phyloP scores from a whole-genome alignment of 2,113 vertebrate genomes.

The Crotalus viridis region DNA sequence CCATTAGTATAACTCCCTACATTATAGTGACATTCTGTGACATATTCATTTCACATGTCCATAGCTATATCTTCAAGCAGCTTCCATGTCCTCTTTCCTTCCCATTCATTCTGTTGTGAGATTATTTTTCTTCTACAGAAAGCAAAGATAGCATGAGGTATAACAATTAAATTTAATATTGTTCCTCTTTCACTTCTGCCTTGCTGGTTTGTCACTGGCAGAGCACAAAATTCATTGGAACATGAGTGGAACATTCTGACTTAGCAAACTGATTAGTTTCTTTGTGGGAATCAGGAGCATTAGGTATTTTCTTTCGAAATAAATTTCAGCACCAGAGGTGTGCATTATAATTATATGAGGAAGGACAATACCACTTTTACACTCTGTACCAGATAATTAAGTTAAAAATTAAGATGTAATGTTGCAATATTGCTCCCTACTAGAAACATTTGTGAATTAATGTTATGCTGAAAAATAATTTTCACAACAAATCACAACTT shows the following conservation, averaged over 20 bases:
- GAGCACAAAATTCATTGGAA: background rate
- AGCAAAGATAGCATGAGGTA: background rate
- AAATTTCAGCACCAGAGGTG: background rate
- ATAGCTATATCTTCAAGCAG: background rate
- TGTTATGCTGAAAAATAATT: slow-evolving; percentile 9
- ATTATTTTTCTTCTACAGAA: background rate
- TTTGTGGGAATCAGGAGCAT: background rate
- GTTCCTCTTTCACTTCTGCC: background rate
- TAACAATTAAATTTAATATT: background rate
- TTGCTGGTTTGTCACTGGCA: background rate
- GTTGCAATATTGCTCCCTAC: slow-evolving; percentile 4
- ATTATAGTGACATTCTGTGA: background rate
- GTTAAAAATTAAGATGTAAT: background rate
- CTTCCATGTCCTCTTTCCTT: background rate
- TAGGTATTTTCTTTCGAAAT: background rate
- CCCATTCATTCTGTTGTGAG: background rate
- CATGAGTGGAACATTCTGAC: background rate
- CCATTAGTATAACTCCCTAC: background rate
- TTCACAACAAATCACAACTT: slow-evolving; percentile 21
- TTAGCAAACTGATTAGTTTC: background rate
- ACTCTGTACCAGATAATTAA: background rate
- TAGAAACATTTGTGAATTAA: slow-evolving; percentile 22
- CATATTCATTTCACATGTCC: background rate
- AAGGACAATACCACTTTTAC: background rate
- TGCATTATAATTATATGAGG: background rate